phyloP scores from a whole-genome alignment of 2,797 vertebrate genomes.

The Dermochelys coriacea region DNA sequence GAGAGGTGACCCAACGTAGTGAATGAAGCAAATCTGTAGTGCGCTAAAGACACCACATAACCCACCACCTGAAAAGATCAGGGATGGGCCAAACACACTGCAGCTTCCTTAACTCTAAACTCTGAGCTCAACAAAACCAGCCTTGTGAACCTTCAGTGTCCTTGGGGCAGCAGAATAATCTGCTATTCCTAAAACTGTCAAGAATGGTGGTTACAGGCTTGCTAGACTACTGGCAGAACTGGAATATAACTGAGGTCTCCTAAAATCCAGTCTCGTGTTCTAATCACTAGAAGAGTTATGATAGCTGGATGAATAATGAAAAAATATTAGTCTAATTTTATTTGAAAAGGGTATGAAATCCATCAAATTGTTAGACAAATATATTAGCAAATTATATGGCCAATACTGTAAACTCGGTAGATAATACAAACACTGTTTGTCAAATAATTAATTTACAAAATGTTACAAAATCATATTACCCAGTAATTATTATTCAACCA shows the following conservation, averaged over 20 bases:
- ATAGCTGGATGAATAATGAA: background rate
- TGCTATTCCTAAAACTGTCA: background rate
- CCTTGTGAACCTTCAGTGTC: background rate
- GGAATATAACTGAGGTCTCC: background rate
- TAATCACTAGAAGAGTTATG: background rate
- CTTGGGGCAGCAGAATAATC: background rate
- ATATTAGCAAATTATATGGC: background rate
- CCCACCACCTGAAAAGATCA: background rate
- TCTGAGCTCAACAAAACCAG: background rate
- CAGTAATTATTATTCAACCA: background rate
- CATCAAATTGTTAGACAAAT: background rate
- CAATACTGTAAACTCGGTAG: background rate
- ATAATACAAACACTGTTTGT: background rate
- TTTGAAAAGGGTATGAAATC: background rate
- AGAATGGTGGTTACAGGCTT: background rate
- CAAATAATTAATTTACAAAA: background rate
- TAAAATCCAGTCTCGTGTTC: background rate
- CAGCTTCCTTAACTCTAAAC: background rate
- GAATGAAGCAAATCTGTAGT: background rate
- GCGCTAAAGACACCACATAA: background rate
- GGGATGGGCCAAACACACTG: background rate
- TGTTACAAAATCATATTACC: background rate
- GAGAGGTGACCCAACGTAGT: background rate
- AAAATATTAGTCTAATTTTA: background rate
- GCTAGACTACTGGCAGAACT: background rate